phyloP scores from a whole-genome alignment of 2,888 invertebrate species.

The Euzetes globulus region DNA sequence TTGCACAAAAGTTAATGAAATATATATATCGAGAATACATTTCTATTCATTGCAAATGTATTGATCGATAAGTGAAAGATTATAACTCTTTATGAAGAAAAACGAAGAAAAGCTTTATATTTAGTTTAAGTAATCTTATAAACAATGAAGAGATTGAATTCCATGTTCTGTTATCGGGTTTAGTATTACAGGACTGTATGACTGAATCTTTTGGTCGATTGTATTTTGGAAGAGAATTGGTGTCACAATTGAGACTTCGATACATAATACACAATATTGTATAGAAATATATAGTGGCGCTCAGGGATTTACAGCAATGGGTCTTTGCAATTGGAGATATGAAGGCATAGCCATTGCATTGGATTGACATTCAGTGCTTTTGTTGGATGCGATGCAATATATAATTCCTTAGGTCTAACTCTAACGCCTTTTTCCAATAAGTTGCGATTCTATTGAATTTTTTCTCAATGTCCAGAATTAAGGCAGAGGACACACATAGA shows the following conservation, averaged over 20 bases:
- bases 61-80: conserved; percentile 14
- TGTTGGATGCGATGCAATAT: conserved; percentile 13
- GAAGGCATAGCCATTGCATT: not conserved
- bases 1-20: not conserved
- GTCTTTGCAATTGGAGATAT: conserved; percentile 17
- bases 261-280: conserved; percentile 12
- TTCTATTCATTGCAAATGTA: not conserved
- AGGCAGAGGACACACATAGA: not conserved
- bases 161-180: conserved; percentile 13
- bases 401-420: conserved; percentile 22
- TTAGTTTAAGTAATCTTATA: conserved; percentile 27
- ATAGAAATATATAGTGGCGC: conserved; percentile 23
- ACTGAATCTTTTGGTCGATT: not conserved
- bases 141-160: conserved; percentile 25
- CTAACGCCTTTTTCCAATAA: conserved; percentile 30
- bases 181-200: not conserved
- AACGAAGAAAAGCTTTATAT: conserved; percentile 16
- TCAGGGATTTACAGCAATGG: conserved; percentile 9
- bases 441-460: conserved; percentile 27
- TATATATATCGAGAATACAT: not conserved
- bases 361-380: conserved; percentile 15
- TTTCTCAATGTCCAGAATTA: conserved; percentile 19
- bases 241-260: conserved; percentile 25
- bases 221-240: conserved; percentile 12
- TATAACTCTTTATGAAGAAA: conserved; percentile 15